A percentile compares a stretch with the other conserved stretches of the same genome.
Conservation (phyloP, 2,888 invertebrate genomes). For the Agrilus cyanescens region DNA sequence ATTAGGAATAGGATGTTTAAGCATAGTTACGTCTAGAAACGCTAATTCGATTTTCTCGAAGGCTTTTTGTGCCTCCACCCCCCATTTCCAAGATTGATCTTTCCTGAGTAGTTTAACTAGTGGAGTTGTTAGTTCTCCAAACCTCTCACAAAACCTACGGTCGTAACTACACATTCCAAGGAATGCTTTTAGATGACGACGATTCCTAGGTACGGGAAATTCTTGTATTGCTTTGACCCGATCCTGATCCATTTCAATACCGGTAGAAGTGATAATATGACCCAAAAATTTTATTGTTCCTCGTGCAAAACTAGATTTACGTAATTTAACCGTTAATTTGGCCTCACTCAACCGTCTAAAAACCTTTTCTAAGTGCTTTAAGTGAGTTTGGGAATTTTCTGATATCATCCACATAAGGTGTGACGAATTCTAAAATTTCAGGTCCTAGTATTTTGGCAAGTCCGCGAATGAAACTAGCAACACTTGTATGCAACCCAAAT, state of each 20-base stretch:
- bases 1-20: constrained; percentile 3
- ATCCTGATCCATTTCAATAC: neutral
- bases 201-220: neutral
- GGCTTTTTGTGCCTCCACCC: neutral
- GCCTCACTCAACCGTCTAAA: neutral
- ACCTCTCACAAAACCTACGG: neutral
- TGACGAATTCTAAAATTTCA: no score
- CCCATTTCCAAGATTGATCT: neutral
- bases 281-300: neutral
- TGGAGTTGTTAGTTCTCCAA: neutral
- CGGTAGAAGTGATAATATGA: neutral
- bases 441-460: no score
- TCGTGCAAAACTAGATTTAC: neutral
- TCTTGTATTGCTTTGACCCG: neutral
- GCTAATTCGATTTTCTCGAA: constrained; percentile 2
- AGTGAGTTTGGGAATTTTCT: neutral
- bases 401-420: neutral
- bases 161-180: neutral
- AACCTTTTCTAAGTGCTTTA: neutral
- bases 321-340: neutral
- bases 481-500: no score
- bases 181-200: neutral
- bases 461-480: no score
- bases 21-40: constrained; percentile 1
- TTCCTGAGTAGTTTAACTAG: neutral